Evolutionary conservation across 2,797 vertebrate species (phyloP), one percentile per base, ranked within the genome.

Genomic region (Onychomys arenicola): DNA sequence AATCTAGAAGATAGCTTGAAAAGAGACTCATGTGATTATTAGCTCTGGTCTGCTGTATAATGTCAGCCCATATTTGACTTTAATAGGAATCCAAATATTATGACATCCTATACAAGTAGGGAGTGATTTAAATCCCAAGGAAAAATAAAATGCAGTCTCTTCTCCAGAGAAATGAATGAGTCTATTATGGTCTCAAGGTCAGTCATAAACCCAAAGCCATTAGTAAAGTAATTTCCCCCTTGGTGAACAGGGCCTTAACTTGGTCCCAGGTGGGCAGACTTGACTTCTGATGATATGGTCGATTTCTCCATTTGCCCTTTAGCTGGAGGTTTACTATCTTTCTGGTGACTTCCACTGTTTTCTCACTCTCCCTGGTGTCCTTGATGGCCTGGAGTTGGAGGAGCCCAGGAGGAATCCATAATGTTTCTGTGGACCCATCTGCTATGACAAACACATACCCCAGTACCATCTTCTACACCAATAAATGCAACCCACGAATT

Each of bases 401-500:
- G 7, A 40, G 6, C 0, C 55, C 80, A 59, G 32, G 43, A 77
- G 14, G 43, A 77, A 40, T 16, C 23, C n/a, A 82, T 23, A 82
- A 59, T 27, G 23, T n/a, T 80, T 27, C 55, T 59, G 23, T 27
- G n/a, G 12, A 27, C 57, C n/a, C n/a, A 27, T 82, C 23, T 37
- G 23, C n/a, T 61, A 59, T 16, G 80, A 40, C n/a, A 82, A n/a
- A 57, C 59, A 32, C n/a, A 40, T 59, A 82, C 80, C 23, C n/a
- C n/a, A n/a, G n/a, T n/a, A n/a, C n/a, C n/a, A 98, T 93, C 99
- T 99, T 98, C 55, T 89, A 6, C 99, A 5, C 99, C 99, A 89
- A 99, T 99, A 7, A 99, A 98, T 0, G 97, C 98, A 81, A 99
- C 98, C 1, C 99, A 99, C 0, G 99, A 99, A 97, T 99, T 98